Evolutionary conservation across 2,888 invertebrate genomes (phyloP), one percentile per base, ranked within the genome.

Genomic region (Habroteleia sp.): DNA sequence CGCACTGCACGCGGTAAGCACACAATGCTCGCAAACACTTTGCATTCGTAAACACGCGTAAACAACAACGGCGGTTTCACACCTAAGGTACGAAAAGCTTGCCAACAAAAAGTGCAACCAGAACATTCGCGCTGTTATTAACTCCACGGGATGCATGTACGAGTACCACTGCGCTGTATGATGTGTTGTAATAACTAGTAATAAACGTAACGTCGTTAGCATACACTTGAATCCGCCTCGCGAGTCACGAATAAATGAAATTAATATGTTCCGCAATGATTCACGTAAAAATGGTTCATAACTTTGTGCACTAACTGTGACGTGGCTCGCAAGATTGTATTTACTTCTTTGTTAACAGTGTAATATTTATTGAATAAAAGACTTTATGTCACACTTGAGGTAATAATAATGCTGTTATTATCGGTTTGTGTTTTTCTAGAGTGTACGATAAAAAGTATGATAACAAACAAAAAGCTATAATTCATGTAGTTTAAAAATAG

Each of bases 21-120:
- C 81, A 87, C 85, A 87, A 87, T 84, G 84, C 85, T 82, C 76
- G 85, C 85, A 87, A 87, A 86, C 87, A 87, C 87, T 87, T 85
- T 87, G 85, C 85, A 87, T 87, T 87, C 85, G 86, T 86, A 87
- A 87, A 87, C 87, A 86, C 81, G 83, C 83, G 86, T 85, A 86
- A 87, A 87, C 85, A 86, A 83, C 83, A 81, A 80, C 82, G 79
- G 79, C 72, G 83, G 83, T 84, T 86, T 86, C 84, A 83, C 86
- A 85, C 86, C 85, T 85, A 81, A 82, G 80, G 79, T 80, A 82
- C 77, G 76, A n/a, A 80, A 76, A 56, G 6, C 44, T 8, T 25
- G 80, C 72, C 68, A 58, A 69, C 79, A 76, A 78, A 74, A 79
- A 79, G 76, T 77, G 58, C 63, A 42, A 39, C 48, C 27, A 37